Percentiles rank a stretch among this genome's conserved stretches.
Evolutionary conservation across 2,113 vertebrate species (phyloP).

Genomic region (Pseudopipra pipra): DNA sequence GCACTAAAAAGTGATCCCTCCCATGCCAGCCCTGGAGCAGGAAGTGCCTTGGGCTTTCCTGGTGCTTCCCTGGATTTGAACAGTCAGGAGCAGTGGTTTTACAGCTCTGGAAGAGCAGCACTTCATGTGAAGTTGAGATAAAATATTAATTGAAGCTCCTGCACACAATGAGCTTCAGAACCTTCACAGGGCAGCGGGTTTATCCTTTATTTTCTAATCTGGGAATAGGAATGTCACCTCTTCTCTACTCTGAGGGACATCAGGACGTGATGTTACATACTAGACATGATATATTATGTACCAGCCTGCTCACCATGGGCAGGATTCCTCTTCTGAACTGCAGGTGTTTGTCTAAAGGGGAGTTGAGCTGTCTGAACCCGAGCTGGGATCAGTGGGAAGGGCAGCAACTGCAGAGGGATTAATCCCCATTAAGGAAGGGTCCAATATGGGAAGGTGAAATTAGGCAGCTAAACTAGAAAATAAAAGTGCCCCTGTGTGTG

Average conservation of each 20-base stretch:
- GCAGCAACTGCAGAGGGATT: fast-evolving
- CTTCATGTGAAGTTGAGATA: background rate
- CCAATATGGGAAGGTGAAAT: background rate
- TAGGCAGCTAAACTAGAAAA: background rate
- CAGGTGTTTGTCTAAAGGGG: background rate
- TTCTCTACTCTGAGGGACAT: background rate
- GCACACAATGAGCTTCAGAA: background rate
- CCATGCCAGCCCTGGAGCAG: background rate
- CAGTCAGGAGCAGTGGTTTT: background rate
- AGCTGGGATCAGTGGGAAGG: background rate
- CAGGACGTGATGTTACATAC: background rate
- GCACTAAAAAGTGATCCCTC: background rate
- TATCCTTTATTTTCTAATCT: background rate
- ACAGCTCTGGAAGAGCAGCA: background rate
- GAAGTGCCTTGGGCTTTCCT: background rate
- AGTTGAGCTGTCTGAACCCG: background rate
- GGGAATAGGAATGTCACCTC: background rate
- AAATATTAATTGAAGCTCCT: background rate
- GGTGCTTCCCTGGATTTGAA: background rate
- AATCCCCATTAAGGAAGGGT: background rate
- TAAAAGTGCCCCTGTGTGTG: background rate
- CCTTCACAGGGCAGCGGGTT: background rate
- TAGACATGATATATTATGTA: background rate
- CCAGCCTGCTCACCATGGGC: background rate
- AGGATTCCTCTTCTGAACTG: background rate